Evolutionary conservation across 1,140 invertebrate species (phyloP), one percentile per base, ranked within the genome.

Genomic region (Oedothorax gibbosus): DNA sequence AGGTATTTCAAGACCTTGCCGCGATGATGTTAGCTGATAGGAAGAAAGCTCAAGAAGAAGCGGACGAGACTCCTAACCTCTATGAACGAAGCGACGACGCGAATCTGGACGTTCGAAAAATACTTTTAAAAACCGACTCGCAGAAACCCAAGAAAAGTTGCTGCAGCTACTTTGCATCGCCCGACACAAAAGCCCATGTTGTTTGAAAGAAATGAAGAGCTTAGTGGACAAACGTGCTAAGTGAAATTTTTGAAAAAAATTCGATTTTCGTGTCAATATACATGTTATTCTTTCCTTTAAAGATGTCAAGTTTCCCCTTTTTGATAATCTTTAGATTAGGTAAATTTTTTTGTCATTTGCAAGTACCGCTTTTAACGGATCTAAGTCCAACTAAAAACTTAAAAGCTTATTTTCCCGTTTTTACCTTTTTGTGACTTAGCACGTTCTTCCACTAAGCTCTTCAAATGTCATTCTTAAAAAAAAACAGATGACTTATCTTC

Each of bases 1-100:
- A 85, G 83, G 83, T 85, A 14, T 85, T 78, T 18, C 35, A 85
- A 10, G 60, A 71, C 2, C 14, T 85, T 35, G 65, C 83, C 0
- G 10, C 53, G 3, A 85, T 78, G 75, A 85, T 85, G 83, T 9
- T 85, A 21, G 56, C 50, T 0, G 83, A 85, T 15, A 49, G 65
- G 10, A 54, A 53, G 14, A 85, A 60, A 62, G 35, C 65, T 0
- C 57, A 65, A 49, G 81, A 84, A 84, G 81, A 84, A 84, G 60
- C 81, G 7, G 71, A 66, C 14, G 81, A 84, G n/a, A 71, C 14
- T 2, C 49, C 78, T 2, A 62, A 21, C 10, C 12, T 82, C 11
- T 54, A 10, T n/a, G 35, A 60, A 50, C 62, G 69, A 53, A 73
- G 56, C 18, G n/a, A 11, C 4, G 80, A 82, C 18, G 66, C 77